A percentile compares a stretch with the other conserved stretches of the same genome.
These are phyloP conservation scores for Digitonthophagus gazella DNA, from an alignment of 2,888 invertebrate genomes.

Conservation along the genomic window DNA sequence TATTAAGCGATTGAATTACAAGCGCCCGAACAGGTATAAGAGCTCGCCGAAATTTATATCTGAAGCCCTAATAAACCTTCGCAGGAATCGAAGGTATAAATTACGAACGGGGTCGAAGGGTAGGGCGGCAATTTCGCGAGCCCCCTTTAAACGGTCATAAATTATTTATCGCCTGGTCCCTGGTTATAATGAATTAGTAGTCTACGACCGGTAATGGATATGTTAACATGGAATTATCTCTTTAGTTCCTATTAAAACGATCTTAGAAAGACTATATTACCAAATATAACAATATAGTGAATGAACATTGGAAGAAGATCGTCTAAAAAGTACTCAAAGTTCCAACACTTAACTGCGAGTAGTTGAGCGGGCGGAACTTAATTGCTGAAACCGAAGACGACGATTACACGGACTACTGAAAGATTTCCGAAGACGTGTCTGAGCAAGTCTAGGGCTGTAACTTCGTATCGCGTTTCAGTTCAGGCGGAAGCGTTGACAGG, in stretches of 20 bases:
- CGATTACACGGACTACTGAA: not conserved
- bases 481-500: constrained; percentile 10
- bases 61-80: not conserved
- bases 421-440: not conserved
- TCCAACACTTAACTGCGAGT: not conserved
- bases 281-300: too few relatives aligned
- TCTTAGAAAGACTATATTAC: too few relatives aligned
- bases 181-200: not conserved
- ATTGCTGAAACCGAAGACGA: not conserved
- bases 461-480: not conserved
- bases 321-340: not conserved
- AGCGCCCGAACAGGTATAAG: constrained; percentile 4
- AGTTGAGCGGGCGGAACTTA: not conserved
- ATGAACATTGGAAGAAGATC: too few relatives aligned
- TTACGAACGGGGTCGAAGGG: not conserved
- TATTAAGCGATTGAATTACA: constrained; percentile 11
- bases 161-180: not conserved
- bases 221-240: not conserved
- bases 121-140: not conserved
- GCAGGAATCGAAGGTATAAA: not conserved
- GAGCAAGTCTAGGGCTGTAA: not conserved
- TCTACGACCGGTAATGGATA: not conserved
- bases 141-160: not conserved
- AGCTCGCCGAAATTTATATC: not conserved
- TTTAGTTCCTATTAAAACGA: not conserved